Percentiles rank a stretch among this genome's conserved stretches.
Evolutionary conservation across 2,888 invertebrate species (phyloP).

Genomic region (Teleiodes luculella): DNA sequence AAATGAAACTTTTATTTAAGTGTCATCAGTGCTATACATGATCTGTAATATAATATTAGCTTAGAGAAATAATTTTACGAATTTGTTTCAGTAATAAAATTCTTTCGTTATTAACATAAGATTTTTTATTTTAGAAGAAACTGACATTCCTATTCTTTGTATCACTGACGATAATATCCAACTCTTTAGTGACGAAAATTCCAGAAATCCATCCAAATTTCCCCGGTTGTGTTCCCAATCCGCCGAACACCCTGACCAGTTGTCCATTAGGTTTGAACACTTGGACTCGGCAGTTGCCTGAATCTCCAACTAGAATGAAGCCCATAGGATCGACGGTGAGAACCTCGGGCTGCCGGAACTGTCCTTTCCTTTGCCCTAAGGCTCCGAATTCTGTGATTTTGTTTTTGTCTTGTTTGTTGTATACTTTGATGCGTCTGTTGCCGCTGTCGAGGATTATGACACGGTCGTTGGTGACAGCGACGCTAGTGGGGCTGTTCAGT

Average conservation of each 20-base stretch:
- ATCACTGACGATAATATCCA: slow-evolving; percentile 81
- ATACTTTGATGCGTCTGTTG: slow-evolving; percentile 83
- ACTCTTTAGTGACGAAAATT: slow-evolving; percentile 77
- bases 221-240: slow-evolving; percentile 61
- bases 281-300: slow-evolving; percentile 87
- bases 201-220: slow-evolving; percentile 85
- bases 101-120: slow-evolving; percentile 23
- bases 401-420: slow-evolving; percentile 70
- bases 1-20: slow-evolving; percentile 29
- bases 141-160: slow-evolving; percentile 74
- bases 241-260: slow-evolving; percentile 82
- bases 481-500: slow-evolving; percentile 84
- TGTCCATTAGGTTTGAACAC: slow-evolving; percentile 85
- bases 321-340: slow-evolving; percentile 85
- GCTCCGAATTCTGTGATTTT: slow-evolving; percentile 82
- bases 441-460: slow-evolving; percentile 83
- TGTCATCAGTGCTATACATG: slow-evolving; percentile 44
- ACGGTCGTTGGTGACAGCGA: slow-evolving; percentile 79
- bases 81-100: slow-evolving; percentile 41
- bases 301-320: slow-evolving; percentile 87
- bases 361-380: slow-evolving; percentile 82
- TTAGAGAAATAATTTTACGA: slow-evolving; percentile 35
- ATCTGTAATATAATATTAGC: slow-evolving; percentile 31
- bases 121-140: slow-evolving; percentile 46
- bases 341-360: slow-evolving; percentile 86